Base-by-base conservation (phyloP, 2,888 invertebrate genomes). In the Oscheius sp. region DNA sequence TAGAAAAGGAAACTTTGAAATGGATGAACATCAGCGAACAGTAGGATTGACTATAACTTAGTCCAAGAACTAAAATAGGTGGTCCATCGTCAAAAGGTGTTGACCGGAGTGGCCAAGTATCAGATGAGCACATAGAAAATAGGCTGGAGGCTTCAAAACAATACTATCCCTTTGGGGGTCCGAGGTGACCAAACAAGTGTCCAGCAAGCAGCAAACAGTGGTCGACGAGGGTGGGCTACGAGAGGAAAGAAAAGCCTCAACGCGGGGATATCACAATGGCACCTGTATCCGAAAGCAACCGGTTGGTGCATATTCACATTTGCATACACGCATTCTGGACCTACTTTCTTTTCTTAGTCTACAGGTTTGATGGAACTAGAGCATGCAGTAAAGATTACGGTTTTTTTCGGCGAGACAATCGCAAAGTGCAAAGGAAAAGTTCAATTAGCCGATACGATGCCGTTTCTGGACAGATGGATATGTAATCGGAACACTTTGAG, bases 271-370 rank as follows among this genome's bases (percentile, higher is more conserved):
- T 63, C 63, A 42, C 42, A 63, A 63, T 63, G 63, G 63, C 47
- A n/a, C 63, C 63, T 63, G 63, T n/a, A 63, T 63, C 63, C 29
- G 53, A 13, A n/a, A 4, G 5, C 10, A 63, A 63, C 63, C 63
- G 63, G 63, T 63, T 63, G 63, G 48, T 63, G 42, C 42, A 63
- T 63, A 47, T 63, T 63, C 63, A 48, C 63, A 63, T 63, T 63
- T 63, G 63, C 63, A 63, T 63, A 50, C 60, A 60, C 42, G 7
- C 42, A 42, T 60, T 7, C 62, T 42, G 37, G 62, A n/a, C 62
- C 62, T 29, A 42, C 62, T 62, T 63, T 48, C 63, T 11, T 21
- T 48, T 13, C 53, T 53, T 63, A 47, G 50, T 9, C 63, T 48
- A 63, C 63, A 13, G 63, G 63, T 63, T 63, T 7, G 37, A 37